Conservation (phyloP, 2,888 invertebrate genomes). For the Reticulitermes lucifugus region DNA sequence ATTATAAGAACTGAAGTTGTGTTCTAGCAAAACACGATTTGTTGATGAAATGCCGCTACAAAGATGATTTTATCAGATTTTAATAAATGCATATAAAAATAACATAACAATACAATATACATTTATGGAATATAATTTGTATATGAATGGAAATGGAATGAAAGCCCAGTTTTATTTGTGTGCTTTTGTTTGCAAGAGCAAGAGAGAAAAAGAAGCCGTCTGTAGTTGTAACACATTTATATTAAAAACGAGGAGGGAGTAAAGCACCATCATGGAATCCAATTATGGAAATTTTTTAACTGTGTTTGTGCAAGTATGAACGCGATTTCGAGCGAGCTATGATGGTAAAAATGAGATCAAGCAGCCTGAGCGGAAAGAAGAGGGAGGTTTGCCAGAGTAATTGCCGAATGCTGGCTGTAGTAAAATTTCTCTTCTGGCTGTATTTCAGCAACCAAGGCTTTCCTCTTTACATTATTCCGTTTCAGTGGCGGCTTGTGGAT, state of each 20-base stretch:
- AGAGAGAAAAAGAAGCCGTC: constrained; percentile 11
- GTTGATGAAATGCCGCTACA: too few species aligned
- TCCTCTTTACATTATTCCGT: too few species aligned
- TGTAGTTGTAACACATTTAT: constrained; percentile 8
- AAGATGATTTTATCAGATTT: too few species aligned
- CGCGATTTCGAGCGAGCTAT: too few species aligned
- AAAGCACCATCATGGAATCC: neutral
- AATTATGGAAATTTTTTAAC: constrained; percentile 16
- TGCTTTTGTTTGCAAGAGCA: constrained; percentile 2
- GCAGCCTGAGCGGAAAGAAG: constrained; percentile 4
- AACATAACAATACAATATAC: neutral
- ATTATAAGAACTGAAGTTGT: too few species aligned
- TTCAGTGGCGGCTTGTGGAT: too few species aligned
- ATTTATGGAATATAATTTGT: neutral
- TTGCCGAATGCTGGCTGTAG: too few species aligned
- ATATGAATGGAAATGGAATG: constrained; percentile 12
- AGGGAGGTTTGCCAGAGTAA: neutral
- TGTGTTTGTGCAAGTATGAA: neutral
- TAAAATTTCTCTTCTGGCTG: too few species aligned
- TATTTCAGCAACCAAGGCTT: too few species aligned
- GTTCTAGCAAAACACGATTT: too few species aligned
- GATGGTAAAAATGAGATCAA: neutral
- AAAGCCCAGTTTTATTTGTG: too few species aligned
- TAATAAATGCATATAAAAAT: neutral
- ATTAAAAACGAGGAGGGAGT: neutral